Percentiles rank a stretch among this genome's conserved stretches.
phyloP scores from a whole-genome alignment of 92 coral and sea anemone genomes.

The Epizoanthus illoricatus region DNA sequence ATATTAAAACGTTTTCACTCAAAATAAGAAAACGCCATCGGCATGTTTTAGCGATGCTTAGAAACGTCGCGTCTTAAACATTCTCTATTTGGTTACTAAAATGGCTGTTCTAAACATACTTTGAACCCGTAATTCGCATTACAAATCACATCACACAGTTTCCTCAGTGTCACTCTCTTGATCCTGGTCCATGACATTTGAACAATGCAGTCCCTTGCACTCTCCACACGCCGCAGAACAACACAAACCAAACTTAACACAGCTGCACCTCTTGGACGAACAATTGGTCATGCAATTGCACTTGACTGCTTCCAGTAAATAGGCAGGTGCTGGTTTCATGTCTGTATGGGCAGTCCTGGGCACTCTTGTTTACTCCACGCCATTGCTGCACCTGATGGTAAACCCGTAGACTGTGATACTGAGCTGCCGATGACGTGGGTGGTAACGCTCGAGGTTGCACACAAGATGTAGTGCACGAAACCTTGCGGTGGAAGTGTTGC shows the following conservation, averaged over 20 bases:
- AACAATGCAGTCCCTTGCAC: conserved; percentile 8
- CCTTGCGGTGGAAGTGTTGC: conserved; percentile 21
- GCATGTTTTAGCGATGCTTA: too few species aligned
- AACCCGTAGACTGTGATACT: conserved; percentile 35
- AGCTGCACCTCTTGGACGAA: conserved; percentile 6
- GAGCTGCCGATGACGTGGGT: conserved; percentile 41
- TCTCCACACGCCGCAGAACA: conserved; percentile 15
- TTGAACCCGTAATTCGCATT: too few species aligned
- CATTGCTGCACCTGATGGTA: conserved; percentile 40
- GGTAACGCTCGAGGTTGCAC: conserved; percentile 23
- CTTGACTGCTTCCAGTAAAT: conserved; percentile 6
- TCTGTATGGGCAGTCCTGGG: conserved; percentile 11
- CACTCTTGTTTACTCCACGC: conserved; percentile 6
- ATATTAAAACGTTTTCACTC: too few species aligned
- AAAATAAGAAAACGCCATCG: too few species aligned
- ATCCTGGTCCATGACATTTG: too few species aligned
- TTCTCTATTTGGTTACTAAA: too few species aligned
- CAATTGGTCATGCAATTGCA: conserved; percentile 26
- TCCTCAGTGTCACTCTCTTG: too few species aligned
- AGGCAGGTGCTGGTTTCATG: conserved; percentile 15
- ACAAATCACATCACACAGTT: too few species aligned
- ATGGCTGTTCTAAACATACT: too few species aligned
- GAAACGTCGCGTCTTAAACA: too few species aligned
- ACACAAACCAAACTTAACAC: conserved; percentile 2
- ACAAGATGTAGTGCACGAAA: conserved; percentile 15